Evolutionary conservation across 2,113 vertebrate species (phyloP).

Genomic region (Gavia stellata): DNA sequence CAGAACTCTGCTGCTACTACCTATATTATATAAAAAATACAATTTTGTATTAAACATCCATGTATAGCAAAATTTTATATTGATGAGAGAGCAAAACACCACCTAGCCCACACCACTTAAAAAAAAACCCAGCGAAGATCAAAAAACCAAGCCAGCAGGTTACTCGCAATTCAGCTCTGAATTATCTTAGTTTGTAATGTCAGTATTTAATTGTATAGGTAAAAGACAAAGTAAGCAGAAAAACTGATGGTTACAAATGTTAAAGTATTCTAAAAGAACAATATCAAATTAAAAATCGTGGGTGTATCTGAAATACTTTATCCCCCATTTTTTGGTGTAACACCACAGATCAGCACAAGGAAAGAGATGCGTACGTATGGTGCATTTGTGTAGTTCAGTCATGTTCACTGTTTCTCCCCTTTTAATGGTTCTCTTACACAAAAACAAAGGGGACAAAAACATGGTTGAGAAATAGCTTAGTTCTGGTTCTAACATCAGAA

Average conservation of each 20-base stretch:
- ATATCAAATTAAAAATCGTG: background rate
- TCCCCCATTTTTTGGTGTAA: background rate
- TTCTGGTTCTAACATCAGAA: background rate
- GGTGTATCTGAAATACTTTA: background rate
- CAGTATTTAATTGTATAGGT: background rate
- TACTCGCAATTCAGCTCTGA: background rate
- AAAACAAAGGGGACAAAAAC: slow-evolving; percentile 25
- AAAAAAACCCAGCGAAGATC: background rate
- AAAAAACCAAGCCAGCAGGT: background rate
- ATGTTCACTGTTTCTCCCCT: background rate
- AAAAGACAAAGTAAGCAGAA: background rate
- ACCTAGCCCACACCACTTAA: background rate
- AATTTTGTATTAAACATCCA: background rate
- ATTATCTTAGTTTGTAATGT: background rate
- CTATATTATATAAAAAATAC: background rate
- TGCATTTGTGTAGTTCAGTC: background rate
- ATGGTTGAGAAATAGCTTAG: background rate
- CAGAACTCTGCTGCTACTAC: background rate
- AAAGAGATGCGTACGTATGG: background rate
- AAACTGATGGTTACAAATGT: background rate
- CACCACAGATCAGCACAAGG: background rate
- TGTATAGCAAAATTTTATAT: background rate
- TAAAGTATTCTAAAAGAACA: background rate
- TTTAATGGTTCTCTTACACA: background rate
- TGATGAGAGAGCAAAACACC: background rate